Conservation (phyloP, 2,113 vertebrate genomes). For the Leptobrachium leishanense region DNA sequence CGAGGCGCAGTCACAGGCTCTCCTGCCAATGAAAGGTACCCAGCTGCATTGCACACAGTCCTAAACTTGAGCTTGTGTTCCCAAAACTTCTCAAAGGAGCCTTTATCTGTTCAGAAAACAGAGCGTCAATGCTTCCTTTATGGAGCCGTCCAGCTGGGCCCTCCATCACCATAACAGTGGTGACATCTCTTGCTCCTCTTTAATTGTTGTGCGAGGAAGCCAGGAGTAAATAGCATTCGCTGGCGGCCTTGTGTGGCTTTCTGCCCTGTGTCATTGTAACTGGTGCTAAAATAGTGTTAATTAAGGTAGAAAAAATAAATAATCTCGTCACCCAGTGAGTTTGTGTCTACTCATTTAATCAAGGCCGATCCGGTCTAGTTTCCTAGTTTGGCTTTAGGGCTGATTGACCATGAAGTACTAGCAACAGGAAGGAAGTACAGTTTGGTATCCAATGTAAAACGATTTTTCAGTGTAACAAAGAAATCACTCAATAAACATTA, state of each 20-base stretch:
- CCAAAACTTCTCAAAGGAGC: conserved; percentile 20
- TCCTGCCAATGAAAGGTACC: conserved; percentile 39
- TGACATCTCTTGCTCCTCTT: neutral
- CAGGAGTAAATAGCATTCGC: neutral
- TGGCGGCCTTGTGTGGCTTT: conserved; percentile 9
- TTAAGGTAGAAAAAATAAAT: neutral
- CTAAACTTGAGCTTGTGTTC: conserved; percentile 10
- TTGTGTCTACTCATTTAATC: too few relatives aligned
- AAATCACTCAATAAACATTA: too few relatives aligned
- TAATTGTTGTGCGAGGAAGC: conserved; percentile 7
- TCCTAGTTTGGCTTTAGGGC: too few relatives aligned
- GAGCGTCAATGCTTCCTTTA: conserved; percentile 30
- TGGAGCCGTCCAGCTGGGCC: conserved; percentile 16
- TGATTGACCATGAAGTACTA: too few relatives aligned
- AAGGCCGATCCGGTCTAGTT: too few relatives aligned
- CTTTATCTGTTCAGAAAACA: conserved; percentile 7
- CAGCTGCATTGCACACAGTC: conserved; percentile 34
- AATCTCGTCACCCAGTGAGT: too few relatives aligned
- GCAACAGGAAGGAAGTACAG: too few relatives aligned
- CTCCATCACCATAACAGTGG: conserved; percentile 19
- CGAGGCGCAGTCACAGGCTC: conserved; percentile 28
- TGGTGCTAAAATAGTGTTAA: neutral
- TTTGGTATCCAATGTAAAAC: too few relatives aligned
- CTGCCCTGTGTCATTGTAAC: conserved; percentile 3
- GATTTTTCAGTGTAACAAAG: too few relatives aligned